A percentile compares a stretch with the other conserved stretches of the same genome.
phyloP scores from a whole-genome alignment of 2,888 invertebrate genomes.

The Amphipyra tragopoginis region DNA sequence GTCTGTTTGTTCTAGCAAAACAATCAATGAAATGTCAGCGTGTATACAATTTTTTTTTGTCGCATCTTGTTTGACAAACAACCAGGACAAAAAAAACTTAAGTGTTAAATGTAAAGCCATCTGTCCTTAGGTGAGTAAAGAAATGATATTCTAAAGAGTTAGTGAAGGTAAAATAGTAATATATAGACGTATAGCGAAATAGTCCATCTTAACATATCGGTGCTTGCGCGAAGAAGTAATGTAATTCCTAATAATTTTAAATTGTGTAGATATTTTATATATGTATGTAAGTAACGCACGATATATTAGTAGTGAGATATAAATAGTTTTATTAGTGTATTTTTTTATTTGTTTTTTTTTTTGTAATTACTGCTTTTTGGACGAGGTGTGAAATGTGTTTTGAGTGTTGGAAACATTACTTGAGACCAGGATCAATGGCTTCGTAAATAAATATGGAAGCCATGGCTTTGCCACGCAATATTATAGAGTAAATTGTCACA shows the following conservation, averaged over 20 bases:
- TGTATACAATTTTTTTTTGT: no score
- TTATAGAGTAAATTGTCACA: not conserved
- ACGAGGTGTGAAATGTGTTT: conserved; percentile 14
- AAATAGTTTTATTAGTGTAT: conserved; percentile 51
- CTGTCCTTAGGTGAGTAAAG: conserved; percentile 81
- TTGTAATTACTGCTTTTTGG: conserved; percentile 24
- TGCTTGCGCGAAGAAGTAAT: conserved; percentile 82
- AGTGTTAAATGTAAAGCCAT: conserved; percentile 71
- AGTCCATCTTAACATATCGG: conserved; percentile 89
- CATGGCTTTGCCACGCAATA: no score
- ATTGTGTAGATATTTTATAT: conserved; percentile 67
- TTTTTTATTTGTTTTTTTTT: conserved; percentile 53
- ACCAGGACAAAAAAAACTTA: conserved; percentile 46
- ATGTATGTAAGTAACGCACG: conserved; percentile 64
- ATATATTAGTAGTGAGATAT: conserved; percentile 69
- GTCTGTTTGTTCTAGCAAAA: no score
- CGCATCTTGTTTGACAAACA: conserved; percentile 54
- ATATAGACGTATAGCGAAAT: conserved; percentile 71
- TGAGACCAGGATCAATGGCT: no score
- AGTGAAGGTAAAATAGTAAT: conserved; percentile 65
- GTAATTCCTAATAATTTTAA: conserved; percentile 79
- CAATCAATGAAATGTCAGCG: no score
- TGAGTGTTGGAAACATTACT: not conserved
- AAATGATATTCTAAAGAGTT: conserved; percentile 82
- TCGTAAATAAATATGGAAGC: no score